phyloP scores from a whole-genome alignment of 2,113 vertebrate species.

The Cavia porcellus region DNA sequence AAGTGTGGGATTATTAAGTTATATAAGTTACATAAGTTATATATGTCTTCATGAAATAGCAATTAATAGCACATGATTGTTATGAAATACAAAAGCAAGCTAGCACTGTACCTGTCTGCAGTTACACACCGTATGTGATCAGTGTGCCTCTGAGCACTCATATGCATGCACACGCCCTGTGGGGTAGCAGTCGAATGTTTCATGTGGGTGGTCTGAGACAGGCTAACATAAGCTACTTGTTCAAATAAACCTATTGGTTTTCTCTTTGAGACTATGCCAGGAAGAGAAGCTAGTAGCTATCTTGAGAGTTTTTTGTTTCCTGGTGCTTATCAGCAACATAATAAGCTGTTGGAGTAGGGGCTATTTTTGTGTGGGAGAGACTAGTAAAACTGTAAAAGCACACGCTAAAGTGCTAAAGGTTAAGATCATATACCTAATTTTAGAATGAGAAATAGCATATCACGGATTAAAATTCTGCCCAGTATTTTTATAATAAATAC shows the following conservation, averaged over 20 bases:
- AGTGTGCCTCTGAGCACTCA: neutral
- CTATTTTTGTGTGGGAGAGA: neutral
- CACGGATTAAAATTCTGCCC: neutral
- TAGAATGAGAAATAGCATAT: slow-evolving; percentile 2
- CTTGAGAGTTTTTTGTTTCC: slow-evolving; percentile 42
- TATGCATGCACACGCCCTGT: neutral
- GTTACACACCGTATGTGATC: neutral
- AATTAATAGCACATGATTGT: neutral
- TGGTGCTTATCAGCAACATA: neutral
- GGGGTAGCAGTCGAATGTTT: neutral
- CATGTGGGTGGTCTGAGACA: neutral
- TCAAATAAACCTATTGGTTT: slow-evolving; percentile 56
- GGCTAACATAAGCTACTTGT: neutral
- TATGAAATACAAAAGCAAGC: neutral
- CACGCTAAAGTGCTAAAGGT: slow-evolving; percentile 7
- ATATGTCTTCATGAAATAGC: slow-evolving; percentile 17
- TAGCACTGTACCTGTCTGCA: neutral
- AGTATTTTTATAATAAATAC: neutral
- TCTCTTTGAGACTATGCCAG: neutral
- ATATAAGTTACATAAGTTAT: neutral
- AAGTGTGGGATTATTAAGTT: neutral
- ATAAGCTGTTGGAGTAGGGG: neutral
- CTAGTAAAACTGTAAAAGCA: neutral
- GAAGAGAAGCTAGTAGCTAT: neutral
- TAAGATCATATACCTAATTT: slow-evolving; percentile 37